Conservation (phyloP, 2,797 vertebrate genomes). For the Basileuterus tristriatus region DNA sequence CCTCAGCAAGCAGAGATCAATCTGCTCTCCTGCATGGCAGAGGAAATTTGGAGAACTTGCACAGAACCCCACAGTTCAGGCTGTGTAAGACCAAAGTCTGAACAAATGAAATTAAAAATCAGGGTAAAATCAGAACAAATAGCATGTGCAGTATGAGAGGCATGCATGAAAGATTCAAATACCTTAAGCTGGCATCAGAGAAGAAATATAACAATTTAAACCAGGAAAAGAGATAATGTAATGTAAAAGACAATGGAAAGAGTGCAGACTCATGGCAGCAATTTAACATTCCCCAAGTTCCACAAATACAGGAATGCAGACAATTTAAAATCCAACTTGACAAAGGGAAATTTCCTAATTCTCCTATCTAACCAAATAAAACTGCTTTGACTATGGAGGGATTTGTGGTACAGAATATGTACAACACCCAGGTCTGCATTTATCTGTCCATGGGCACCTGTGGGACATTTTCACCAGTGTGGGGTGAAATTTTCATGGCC, state of each 20-base stretch:
- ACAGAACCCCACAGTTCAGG: not conserved
- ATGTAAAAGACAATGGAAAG: not conserved
- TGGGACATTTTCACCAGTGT: not conserved
- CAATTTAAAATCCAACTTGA: not conserved
- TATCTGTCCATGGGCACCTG: not conserved
- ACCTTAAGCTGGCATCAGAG: not conserved
- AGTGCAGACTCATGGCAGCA: not conserved
- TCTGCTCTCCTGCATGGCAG: not conserved
- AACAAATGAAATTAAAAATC: not conserved
- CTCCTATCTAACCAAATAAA: not conserved
- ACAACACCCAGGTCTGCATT: not conserved
- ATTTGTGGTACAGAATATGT: not conserved
- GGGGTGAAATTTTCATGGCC: not conserved
- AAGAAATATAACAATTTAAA: not conserved
- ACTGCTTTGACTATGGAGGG: not conserved
- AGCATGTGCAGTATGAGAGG: not conserved
- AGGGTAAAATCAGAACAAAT: not conserved
- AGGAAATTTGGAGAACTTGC: not conserved
- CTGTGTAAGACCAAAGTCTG: not conserved
- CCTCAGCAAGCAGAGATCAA: not conserved
- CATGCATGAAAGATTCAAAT: not conserved
- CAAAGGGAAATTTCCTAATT: not conserved
- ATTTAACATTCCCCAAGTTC: not conserved
- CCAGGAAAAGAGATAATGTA: not conserved
- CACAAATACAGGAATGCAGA: not conserved